Evolutionary conservation across 2,888 invertebrate genomes (phyloP).

Genomic region (Thera britannica): DNA sequence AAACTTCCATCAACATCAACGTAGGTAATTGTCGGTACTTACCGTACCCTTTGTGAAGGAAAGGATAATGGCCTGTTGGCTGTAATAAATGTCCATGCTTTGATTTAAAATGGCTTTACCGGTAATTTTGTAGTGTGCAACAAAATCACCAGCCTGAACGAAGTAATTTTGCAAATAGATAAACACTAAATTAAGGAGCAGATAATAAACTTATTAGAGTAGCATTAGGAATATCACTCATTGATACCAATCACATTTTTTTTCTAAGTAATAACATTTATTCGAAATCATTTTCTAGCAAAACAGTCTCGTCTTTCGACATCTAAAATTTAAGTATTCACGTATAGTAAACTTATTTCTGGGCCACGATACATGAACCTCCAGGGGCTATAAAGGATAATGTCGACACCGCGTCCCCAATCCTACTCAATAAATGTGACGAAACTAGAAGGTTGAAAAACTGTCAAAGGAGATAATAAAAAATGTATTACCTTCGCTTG

Average conservation of each 20-base stretch:
- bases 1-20: conserved; percentile 30
- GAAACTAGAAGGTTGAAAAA: conserved; percentile 34
- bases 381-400: conserved; percentile 30
- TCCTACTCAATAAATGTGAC: conserved; percentile 40
- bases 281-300: not conserved
- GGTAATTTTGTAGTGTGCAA: conserved; percentile 12
- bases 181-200: no score
- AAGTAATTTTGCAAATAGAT: not conserved
- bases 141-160: conserved; percentile 18
- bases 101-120: conserved; percentile 30
- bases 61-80: conserved; percentile 29
- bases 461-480: conserved; percentile 61
- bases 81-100: conserved; percentile 26
- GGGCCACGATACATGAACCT: conserved; percentile 31
- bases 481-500: conserved; percentile 51
- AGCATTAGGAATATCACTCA: no score
- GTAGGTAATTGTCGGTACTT: conserved; percentile 28
- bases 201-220: no score
- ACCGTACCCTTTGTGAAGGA: conserved; percentile 29
- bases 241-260: no score
- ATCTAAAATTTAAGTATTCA: conserved; percentile 3
- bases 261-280: no score
- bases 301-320: conserved; percentile 9
- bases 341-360: conserved; percentile 16
- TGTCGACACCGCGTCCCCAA: conserved; percentile 39